Evolutionary conservation across 2,888 invertebrate species (phyloP), one percentile per base, ranked within the genome.

Genomic region (Temnothorax ravouxi): DNA sequence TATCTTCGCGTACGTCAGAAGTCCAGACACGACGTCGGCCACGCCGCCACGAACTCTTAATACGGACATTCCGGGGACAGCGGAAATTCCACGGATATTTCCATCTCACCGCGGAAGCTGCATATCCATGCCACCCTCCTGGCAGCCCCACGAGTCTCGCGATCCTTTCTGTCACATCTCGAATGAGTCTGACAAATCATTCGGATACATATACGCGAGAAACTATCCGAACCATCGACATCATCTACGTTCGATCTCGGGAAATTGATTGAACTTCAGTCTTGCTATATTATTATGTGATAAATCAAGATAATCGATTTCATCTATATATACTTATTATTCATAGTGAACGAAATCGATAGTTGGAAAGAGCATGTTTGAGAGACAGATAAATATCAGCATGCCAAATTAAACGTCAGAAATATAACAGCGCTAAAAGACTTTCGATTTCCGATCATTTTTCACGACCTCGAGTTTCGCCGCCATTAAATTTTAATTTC

Each of bases 1-100:
- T 74, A 82, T 82, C 84, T 67, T 81, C 11, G 29, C 64, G 54
- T 13, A 25, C 71, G 66, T 66, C 64, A 50, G 56, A 52, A 76
- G 56, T 86, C 82, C 74, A 74, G 86, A 86, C 84, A 81, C 83
- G 76, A 82, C 47, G 71, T 79, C 72, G 62, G 72, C 41, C 82
- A 64, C 75, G 41, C 72, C 59, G 72, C 41, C 82, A 64, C 75
- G 41, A 79, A 69, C 84, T 71, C 74, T 86, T 88, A 87, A 88
- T 88, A 88, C 88, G 84, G 80, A 62, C 81, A 89, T 90, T 89
- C 88, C 82, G 9, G 9, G 38, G 47, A 21, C 76, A 62, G 52
- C 52, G 72, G 56, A 82, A 84, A 88, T 89, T 85, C 84, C 83
- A 41, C 34, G 69, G 69, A 88, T 84, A 76, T 86, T 83, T 77